phyloP scores from a whole-genome alignment of 2,888 invertebrate genomes.

The Mesorhabditis sp. region DNA sequence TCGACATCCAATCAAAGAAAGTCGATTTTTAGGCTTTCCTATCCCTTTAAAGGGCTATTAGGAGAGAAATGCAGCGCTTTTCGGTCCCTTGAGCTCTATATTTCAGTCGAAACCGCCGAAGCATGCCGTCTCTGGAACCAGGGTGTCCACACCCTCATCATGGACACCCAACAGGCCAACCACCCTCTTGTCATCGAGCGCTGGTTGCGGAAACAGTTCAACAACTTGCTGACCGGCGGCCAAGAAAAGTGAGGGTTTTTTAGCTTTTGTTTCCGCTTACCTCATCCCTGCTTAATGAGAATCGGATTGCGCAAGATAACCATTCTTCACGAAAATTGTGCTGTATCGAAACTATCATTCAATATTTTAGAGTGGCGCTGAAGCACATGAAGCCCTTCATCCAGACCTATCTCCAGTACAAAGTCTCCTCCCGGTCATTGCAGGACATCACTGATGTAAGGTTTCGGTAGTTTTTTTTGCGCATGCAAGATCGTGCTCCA shows the following conservation, averaged over 20 bases:
- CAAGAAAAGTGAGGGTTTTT: constrained; percentile 27
- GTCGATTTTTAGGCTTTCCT: too few species aligned
- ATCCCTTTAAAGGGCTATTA: too few species aligned
- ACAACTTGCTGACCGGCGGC: constrained; percentile 34
- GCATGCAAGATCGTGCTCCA: too few species aligned
- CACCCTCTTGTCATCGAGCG: constrained; percentile 47
- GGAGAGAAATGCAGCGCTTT: too few species aligned
- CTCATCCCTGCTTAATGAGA: too few species aligned
- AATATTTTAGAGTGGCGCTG: constrained; percentile 42
- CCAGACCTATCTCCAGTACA: constrained; percentile 54
- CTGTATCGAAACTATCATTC: not conserved
- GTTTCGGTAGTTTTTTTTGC: too few species aligned
- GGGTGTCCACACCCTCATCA: constrained; percentile 47
- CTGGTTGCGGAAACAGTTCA: constrained; percentile 53
- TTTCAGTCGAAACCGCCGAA: constrained; percentile 49
- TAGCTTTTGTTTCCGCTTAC: not conserved
- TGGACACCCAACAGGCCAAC: constrained; percentile 34
- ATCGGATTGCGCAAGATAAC: not conserved
- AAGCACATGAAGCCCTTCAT: constrained; percentile 58
- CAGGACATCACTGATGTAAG: constrained; percentile 53
- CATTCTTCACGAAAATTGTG: not conserved
- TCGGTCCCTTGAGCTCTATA: not conserved
- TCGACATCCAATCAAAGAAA: too few species aligned
- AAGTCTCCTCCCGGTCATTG: constrained; percentile 48
- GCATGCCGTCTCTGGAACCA: constrained; percentile 47